Conservation (phyloP, 2,888 invertebrate genomes). For the Leptodirus hochenwartii region DNA sequence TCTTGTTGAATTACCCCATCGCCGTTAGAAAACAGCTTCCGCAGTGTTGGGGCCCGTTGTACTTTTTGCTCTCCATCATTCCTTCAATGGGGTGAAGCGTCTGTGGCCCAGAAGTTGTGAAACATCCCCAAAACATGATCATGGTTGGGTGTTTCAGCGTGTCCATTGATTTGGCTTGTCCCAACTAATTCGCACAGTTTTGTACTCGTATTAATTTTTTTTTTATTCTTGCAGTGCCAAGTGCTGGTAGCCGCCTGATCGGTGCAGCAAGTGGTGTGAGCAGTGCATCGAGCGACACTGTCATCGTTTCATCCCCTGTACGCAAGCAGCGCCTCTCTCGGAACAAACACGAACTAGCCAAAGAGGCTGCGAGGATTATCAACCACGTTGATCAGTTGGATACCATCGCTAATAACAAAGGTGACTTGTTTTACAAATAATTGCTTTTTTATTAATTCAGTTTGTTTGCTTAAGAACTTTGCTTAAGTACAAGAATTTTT, state of each 20-base stretch:
- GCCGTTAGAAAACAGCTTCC: too few species aligned
- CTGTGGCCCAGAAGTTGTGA: too few species aligned
- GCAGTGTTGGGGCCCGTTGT: too few species aligned
- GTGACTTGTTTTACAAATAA: conserved; percentile 17
- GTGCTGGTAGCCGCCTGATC: conserved; percentile 25
- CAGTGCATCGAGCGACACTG: conserved; percentile 19
- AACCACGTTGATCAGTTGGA: conserved; percentile 55
- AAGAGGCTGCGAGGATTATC: conserved; percentile 58
- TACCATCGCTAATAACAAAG: conserved; percentile 27
- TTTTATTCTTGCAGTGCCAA: conserved; percentile 26
- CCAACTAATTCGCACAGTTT: too few species aligned
- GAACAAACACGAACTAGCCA: conserved; percentile 51
- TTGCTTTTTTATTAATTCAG: background rate
- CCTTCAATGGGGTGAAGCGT: too few species aligned
- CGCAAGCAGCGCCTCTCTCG: conserved; percentile 46
- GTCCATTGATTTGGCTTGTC: too few species aligned
- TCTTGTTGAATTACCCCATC: too few species aligned
- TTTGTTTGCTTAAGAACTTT: background rate
- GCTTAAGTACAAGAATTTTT: background rate
- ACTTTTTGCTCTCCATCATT: too few species aligned
- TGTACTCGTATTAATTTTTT: conserved; percentile 1
- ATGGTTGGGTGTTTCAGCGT: too few species aligned
- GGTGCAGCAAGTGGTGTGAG: conserved; percentile 30
- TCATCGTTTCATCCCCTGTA: conserved; percentile 28
- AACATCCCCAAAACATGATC: too few species aligned